These are phyloP conservation scores for Ctenochaetus hawaiiensis DNA, from an alignment of 2,797 vertebrate species.

Conservation along the genomic window DNA sequence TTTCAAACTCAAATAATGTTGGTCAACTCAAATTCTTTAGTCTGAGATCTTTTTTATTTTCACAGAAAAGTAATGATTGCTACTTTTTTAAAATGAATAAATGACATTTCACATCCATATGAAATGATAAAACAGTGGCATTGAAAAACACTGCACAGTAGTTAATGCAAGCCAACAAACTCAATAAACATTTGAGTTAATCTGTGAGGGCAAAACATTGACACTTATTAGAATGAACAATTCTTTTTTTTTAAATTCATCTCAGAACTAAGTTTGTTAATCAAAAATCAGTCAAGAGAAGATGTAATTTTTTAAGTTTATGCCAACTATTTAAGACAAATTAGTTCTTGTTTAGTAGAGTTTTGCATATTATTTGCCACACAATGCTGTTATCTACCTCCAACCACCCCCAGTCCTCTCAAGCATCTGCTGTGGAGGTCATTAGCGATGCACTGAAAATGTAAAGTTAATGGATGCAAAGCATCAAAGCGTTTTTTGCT, in stretches of 20 bases:
- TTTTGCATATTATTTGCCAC: not conserved
- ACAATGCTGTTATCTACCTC: not conserved
- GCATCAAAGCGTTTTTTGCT: slow-evolving; percentile 4
- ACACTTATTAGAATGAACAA: not conserved
- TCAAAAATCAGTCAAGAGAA: not conserved
- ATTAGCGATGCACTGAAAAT: slow-evolving; percentile 4
- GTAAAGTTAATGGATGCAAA: not conserved
- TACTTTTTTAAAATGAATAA: slow-evolving; percentile 26
- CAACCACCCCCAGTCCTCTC: not conserved
- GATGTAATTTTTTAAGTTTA: no score
- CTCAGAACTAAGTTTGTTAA: not conserved
- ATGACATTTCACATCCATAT: slow-evolving; percentile 28
- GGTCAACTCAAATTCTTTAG: slow-evolving; percentile 19
- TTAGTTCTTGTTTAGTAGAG: not conserved
- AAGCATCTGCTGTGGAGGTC: not conserved
- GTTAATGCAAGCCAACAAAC: not conserved
- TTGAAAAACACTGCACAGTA: slow-evolving; percentile 23
- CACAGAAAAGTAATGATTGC: slow-evolving; percentile 20
- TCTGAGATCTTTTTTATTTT: slow-evolving; percentile 11
- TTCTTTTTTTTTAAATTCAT: not conserved
- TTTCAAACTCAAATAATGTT: slow-evolving; percentile 23
- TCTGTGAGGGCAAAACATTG: not conserved
- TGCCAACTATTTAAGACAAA: not conserved
- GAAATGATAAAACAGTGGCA: slow-evolving; percentile 27
- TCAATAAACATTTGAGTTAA: no score